Evolutionary conservation across 2,888 invertebrate species (phyloP), one percentile per base, ranked within the genome.

Genomic region (Cabera pusaria): DNA sequence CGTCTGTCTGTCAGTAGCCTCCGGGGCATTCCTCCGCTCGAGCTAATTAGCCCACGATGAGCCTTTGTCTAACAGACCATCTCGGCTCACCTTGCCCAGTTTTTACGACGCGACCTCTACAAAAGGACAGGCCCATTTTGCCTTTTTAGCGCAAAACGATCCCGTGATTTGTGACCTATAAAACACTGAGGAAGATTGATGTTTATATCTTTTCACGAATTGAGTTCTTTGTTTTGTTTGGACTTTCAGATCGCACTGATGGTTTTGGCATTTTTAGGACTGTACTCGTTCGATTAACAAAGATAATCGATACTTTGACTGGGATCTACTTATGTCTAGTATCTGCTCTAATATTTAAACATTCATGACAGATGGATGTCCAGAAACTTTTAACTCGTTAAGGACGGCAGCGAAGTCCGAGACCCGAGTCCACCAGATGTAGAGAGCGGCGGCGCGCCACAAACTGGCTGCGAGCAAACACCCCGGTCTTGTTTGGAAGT

Each of bases 31-130:
- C 79, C 77, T 64, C 21, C 60, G 16, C 61, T 62, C 65, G 64
- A 64, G 70, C 79, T 83, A 84, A 86, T 85, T 84, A 81, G 70
- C 65, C 64, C 70, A 64, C 71, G 83, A 82, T 79, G 84, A 74
- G 82, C 73, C 81, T 86, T 86, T 84, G 85, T 86, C 81, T 40
- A 40, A 34, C 27, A 21, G 27, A 23, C 39, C 78, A 31, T 32
- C 36, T 38, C 35, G 75, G 70, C 69, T 83, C 82, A 82, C 84
- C 84, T 84, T 84, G 84, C 67, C 56, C 49, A 56, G 59, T 76
- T 76, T 80, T 78, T 76, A 76, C 68, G 64, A 69, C 52, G 50
- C 67, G 75, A 76, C 79, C 83, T 82, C 70, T 70, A 52, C 41
- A 46, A 59, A 65, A 79, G 70, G 74, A 73, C 73, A 52, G 64